Percentiles rank a stretch among this genome's conserved stretches.
These are phyloP conservation scores for Brachypteracias leptosomus DNA, from an alignment of 2,113 vertebrate species.

Conservation along the genomic window DNA sequence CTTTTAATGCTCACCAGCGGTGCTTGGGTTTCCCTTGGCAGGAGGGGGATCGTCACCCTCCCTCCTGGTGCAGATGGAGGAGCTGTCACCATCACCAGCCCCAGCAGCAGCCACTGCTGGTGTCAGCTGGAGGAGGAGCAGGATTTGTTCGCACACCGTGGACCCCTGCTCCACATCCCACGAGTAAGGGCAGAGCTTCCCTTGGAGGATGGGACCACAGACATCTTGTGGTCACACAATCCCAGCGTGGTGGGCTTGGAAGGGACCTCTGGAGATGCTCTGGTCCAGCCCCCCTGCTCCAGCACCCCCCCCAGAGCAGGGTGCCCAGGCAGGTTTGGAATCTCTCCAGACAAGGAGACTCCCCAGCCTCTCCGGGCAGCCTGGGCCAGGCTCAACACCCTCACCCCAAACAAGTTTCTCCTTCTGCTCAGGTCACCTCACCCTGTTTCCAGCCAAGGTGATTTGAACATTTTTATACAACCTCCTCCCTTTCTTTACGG, in stretches of 20 bases:
- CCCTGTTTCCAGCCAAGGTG: not conserved
- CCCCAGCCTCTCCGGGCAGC: not conserved
- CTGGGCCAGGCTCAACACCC: not conserved
- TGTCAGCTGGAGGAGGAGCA: not conserved
- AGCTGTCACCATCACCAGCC: not conserved
- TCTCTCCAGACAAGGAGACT: not conserved
- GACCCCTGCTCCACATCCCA: not conserved
- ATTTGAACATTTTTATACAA: not conserved
- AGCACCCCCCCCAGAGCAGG: not conserved
- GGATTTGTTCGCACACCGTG: constrained; percentile 5
- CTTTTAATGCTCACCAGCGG: not conserved
- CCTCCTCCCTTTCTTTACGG: not conserved
- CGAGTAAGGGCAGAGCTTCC: not conserved
- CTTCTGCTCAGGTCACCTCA: not conserved
- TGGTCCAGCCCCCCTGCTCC: not conserved
- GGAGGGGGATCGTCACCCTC: not conserved
- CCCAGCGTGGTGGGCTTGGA: not conserved
- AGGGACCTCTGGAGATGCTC: not conserved
- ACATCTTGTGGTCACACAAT: not conserved
- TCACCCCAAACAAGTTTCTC: not conserved
- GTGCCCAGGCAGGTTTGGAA: not conserved
- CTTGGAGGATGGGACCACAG: fast-evolving
- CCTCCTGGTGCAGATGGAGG: not conserved
- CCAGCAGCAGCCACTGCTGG: not conserved
- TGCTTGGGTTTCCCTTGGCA: not conserved